Evolutionary conservation across 1,140 invertebrate species (phyloP).

Genomic region (Muscidifurax raptorellus): DNA sequence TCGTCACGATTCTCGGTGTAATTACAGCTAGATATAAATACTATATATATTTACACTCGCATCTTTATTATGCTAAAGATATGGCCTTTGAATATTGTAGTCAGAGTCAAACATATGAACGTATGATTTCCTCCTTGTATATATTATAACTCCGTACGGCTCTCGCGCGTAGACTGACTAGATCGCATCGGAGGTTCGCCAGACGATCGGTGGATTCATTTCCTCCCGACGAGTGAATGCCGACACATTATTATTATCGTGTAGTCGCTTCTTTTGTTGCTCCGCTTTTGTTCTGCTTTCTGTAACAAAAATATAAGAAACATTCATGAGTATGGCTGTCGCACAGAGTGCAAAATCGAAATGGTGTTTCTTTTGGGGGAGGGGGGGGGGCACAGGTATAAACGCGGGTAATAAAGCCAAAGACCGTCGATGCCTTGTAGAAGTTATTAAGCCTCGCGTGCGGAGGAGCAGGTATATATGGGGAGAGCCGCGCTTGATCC

Average conservation of each 20-base stretch:
- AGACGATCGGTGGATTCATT: neutral
- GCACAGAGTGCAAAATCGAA: neutral
- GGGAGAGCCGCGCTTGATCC: neutral
- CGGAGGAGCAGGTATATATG: conserved; percentile 22
- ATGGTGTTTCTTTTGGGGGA: neutral
- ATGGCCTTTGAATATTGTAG: neutral
- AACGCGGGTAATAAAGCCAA: conserved; percentile 38
- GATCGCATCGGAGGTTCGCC: neutral
- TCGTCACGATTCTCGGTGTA: no score
- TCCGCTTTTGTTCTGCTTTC: conserved; percentile 16
- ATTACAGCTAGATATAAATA: no score
- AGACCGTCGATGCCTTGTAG: conserved; percentile 32
- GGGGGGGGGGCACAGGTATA: no score
- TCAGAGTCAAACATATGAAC: neutral
- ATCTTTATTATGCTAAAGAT: neutral
- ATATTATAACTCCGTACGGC: neutral
- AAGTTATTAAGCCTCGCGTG: neutral
- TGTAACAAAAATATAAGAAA: conserved; percentile 39
- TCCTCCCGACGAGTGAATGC: neutral
- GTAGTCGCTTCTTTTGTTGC: neutral
- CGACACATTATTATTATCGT: neutral
- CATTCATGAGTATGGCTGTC: conserved; percentile 14
- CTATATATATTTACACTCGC: neutral
- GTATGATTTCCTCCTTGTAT: conserved; percentile 4
- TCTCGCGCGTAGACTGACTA: neutral